phyloP scores from a whole-genome alignment of 2,797 vertebrate genomes.

The Eremophila alpestris region DNA sequence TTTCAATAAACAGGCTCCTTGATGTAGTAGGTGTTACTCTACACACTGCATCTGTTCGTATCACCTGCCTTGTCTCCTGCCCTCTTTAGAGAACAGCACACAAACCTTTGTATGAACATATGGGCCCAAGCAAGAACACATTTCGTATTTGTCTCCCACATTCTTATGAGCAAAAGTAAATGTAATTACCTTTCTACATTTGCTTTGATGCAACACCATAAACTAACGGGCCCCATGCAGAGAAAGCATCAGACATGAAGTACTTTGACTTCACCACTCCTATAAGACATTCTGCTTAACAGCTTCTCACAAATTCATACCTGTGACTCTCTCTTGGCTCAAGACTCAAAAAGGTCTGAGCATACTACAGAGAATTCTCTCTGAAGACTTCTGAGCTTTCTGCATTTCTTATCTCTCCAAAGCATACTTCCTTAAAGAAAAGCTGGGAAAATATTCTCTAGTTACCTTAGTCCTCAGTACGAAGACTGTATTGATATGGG shows the following conservation, averaged over 20 bases:
- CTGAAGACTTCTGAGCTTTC: not conserved
- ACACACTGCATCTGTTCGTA: not conserved
- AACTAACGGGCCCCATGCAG: not conserved
- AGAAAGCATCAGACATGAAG: not conserved
- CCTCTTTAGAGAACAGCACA: not conserved
- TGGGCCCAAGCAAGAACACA: not conserved
- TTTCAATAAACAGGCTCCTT: not conserved
- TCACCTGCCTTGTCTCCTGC: not conserved
- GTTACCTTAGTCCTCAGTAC: conserved; percentile 97
- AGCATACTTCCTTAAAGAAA: not conserved
- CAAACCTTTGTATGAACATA: not conserved
- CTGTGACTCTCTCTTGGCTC: not conserved
- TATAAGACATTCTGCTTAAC: not conserved
- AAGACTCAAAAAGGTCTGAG: not conserved
- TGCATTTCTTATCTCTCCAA: not conserved
- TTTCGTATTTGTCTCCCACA: not conserved
- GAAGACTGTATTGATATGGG: conserved; percentile 99
- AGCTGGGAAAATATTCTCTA: not conserved
- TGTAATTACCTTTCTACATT: not conserved
- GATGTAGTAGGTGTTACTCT: not conserved
- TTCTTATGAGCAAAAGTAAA: not conserved
- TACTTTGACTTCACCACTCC: not conserved
- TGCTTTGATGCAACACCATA: not conserved
- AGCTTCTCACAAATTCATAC: not conserved
- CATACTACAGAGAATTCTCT: not conserved